Base-by-base conservation (phyloP, 2,888 invertebrate genomes). In the Cacoxenus indagator region DNA sequence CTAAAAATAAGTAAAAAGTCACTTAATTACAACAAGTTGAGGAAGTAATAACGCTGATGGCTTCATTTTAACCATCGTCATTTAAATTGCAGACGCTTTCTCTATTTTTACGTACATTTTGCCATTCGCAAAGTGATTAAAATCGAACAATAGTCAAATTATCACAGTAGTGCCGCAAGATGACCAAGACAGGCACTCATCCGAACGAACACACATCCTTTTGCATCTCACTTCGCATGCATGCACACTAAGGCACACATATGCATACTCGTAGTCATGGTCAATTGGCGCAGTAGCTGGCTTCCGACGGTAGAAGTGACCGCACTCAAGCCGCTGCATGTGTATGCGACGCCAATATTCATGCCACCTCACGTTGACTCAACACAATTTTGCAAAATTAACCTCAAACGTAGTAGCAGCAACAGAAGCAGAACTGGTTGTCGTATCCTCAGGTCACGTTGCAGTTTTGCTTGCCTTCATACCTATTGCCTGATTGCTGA, bases 321-420 rank as follows among this genome's bases (percentile, higher is more conserved):
- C 83, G 79, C 79, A 80, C 79, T 61, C 48, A 26, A 62, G 31
- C n/a, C 3, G 45, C n/a, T n/a, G n/a, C n/a, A n/a, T n/a, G n/a
- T n/a, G 37, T 37, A 37, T 57, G 51, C 26, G 62, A 17, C 0
- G 11, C 48, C n/a, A 46, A 51, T 22, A 19, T 54, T 54, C 22
- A 11, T 29, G 48, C 43, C 43, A 67, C 64, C 31, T 46, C 72
- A 81, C 79, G 19, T 22, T 83, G 83, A 82, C 80, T 81, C 80
- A 82, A 81, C 83, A 81, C 82, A 81, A 83, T 81, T 81, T 81
- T 83, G 75, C 83, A 72, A 83, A 85, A 84, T 85, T 85, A 84
- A 85, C 84, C 85, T 78, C 81, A 81, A 76, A 75, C 75, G 79
- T 74, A 76, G 70, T 46, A 22, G 43, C 19, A 37, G 43, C 74